phyloP scores from a whole-genome alignment of 2,113 vertebrate species.

The Diadophis punctatus region DNA sequence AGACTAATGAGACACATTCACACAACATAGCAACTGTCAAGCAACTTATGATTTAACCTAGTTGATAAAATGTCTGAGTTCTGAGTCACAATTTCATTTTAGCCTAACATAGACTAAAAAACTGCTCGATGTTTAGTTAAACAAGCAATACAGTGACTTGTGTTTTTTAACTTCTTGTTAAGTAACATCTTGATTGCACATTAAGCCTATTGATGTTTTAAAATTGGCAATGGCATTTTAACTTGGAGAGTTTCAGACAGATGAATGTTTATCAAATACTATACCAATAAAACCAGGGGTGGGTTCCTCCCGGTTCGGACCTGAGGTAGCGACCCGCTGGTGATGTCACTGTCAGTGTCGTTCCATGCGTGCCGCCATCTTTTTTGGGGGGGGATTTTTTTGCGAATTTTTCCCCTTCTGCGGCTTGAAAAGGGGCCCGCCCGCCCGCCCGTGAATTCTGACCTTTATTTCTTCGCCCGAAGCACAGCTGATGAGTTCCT shows the following conservation, averaged over 20 bases:
- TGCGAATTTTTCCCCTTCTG: too few relatives aligned
- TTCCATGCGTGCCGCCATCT: too few relatives aligned
- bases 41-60: not conserved
- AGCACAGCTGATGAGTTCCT: too few relatives aligned
- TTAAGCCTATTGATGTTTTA: not conserved
- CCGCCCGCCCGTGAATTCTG: too few relatives aligned
- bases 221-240: not conserved
- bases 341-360: too few relatives aligned
- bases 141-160: not conserved
- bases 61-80: not conserved
- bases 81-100: not conserved
- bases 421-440: too few relatives aligned
- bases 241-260: not conserved
- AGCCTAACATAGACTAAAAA: not conserved
- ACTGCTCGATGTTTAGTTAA: not conserved
- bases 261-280: not conserved
- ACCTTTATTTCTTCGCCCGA: too few relatives aligned
- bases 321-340: too few relatives aligned
- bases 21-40: not conserved
- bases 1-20: not conserved
- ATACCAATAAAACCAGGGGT: too few relatives aligned
- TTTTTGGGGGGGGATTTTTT: too few relatives aligned
- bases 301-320: too few relatives aligned
- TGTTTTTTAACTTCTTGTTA: not conserved
- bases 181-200: not conserved